Conservation (phyloP, 2,113 vertebrate species). For the Heterocephalus glaber region DNA sequence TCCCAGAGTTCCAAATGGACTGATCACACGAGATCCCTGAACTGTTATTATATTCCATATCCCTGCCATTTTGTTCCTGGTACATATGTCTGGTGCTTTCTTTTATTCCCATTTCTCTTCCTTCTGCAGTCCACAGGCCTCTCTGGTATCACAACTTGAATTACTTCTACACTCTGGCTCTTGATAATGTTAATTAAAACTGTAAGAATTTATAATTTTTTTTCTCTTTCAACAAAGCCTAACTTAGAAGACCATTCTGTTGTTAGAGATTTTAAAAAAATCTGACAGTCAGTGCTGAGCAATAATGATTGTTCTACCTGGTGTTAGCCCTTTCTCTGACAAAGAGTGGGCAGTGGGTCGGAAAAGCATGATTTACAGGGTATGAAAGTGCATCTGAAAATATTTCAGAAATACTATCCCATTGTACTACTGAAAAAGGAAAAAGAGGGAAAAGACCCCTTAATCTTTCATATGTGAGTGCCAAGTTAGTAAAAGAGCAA, state of each 20-base stretch:
- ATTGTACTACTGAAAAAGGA: background rate
- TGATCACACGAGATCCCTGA: background rate
- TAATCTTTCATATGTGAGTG: background rate
- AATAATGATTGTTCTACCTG: background rate
- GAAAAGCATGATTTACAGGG: background rate
- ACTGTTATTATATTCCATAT: background rate
- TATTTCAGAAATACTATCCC: slow-evolving; percentile 21
- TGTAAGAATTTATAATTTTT: slow-evolving; percentile 38
- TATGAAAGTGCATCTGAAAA: slow-evolving; percentile 1
- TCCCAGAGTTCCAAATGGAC: background rate
- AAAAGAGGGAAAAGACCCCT: background rate
- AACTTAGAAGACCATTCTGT: background rate
- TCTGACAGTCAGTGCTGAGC: background rate
- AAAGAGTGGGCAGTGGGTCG: background rate
- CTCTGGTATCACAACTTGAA: background rate
- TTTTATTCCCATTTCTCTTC: background rate
- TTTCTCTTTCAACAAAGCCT: slow-evolving; percentile 8
- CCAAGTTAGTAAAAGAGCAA: slow-evolving; percentile 16
- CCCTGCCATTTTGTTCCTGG: background rate
- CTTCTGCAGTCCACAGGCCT: background rate
- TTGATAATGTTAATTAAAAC: slow-evolving; percentile 31
- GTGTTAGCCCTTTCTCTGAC: background rate
- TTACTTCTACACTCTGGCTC: background rate
- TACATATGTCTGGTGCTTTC: background rate
- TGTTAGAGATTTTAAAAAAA: background rate